These are phyloP conservation scores for Marmota monax DNA, from an alignment of 2,113 vertebrate genomes.

Conservation along the genomic window DNA sequence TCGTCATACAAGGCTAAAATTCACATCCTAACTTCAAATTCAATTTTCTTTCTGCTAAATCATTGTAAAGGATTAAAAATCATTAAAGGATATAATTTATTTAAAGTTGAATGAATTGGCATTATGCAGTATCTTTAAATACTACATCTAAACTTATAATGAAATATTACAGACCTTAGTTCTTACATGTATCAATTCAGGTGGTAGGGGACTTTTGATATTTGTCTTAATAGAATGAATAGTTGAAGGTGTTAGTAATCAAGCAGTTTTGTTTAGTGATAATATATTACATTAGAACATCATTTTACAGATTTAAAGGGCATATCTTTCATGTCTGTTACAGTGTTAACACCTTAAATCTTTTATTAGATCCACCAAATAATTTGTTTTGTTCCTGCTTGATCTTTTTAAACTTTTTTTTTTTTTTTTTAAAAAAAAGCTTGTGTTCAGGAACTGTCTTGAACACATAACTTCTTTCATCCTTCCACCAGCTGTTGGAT, in stretches of 20 bases:
- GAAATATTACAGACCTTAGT: not conserved
- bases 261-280: constrained; percentile 24
- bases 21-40: not conserved
- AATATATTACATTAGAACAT: not conserved
- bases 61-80: constrained; percentile 9
- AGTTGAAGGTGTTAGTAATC: not conserved
- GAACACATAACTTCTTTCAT: not conserved
- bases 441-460: not conserved
- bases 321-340: not conserved
- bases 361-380: constrained; percentile 31
- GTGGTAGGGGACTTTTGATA: not conserved
- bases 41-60: not conserved
- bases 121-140: not conserved
- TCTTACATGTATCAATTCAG: constrained; percentile 12
- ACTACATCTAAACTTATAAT: not conserved
- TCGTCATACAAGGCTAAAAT: not conserved
- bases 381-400: constrained; percentile 23
- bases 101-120: constrained; percentile 12
- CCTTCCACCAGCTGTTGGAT: not conserved
- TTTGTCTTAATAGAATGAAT: not conserved
- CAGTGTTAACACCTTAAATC: not conserved
- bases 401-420: not conserved
- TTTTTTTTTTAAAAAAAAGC: too few species aligned
- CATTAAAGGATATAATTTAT: not conserved
- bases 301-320: constrained; percentile 47